Percentiles rank a stretch among this genome's conserved stretches.
These are phyloP conservation scores for Drosophila nr. fundita DNA, from an alignment of 2,888 invertebrate species.

Conservation along the genomic window DNA sequence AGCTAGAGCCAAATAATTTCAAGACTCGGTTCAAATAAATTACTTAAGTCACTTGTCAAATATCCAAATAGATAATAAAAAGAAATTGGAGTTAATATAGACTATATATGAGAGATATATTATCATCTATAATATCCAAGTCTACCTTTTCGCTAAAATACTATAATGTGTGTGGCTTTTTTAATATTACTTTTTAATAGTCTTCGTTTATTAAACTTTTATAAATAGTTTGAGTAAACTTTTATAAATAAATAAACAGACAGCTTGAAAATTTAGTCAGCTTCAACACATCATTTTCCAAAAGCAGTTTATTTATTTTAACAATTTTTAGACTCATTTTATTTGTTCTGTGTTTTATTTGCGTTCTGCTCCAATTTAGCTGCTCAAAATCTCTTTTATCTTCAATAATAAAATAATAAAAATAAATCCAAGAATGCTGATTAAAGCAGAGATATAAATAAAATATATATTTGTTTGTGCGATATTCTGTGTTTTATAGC, in stretches of 20 bases:
- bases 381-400: background rate
- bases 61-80: background rate
- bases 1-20: fast-evolving
- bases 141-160: background rate
- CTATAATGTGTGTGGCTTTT: background rate
- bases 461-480: background rate
- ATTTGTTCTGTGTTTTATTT: background rate
- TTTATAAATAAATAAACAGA: background rate
- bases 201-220: background rate
- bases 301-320: background rate
- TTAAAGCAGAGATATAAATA: background rate
- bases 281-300: background rate
- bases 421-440: background rate
- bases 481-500: too few relatives aligned
- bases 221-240: background rate
- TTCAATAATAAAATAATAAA: too few relatives aligned
- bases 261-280: background rate
- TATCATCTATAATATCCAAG: background rate
- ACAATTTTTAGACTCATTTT: background rate
- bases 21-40: background rate
- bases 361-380: background rate
- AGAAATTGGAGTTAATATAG: background rate
- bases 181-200: background rate
- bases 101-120: background rate
- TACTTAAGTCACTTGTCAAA: background rate